Evolutionary conservation across 2,797 vertebrate species (phyloP), one percentile per base, ranked within the genome.

Genomic region (Geotrypetes seraphini): DNA sequence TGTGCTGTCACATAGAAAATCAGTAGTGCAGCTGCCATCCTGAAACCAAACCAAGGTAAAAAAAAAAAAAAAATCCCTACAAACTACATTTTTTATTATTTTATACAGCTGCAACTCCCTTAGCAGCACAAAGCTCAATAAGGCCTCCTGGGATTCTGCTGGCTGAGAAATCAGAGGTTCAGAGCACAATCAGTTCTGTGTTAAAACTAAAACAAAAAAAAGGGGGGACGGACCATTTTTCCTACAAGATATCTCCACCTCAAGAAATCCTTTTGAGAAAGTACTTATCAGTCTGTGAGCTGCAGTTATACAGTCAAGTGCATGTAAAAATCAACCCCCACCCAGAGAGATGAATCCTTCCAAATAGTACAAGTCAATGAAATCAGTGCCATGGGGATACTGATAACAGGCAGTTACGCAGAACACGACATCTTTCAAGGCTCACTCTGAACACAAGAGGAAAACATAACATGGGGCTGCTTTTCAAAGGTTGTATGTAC

Each of bases 91-190:
- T 56, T 4, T 7, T 7, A 52, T 37, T 31, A 27, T 66, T 73
- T 84, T 69, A 75, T 84, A 86, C 81, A 85, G 79, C 83, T 81
- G 81, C 70, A 83, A 79, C 70, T 80, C 78, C 72, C 75, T 1
- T 25, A 83, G 69, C 72, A 73, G 69, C 62, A 47, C 66, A 73
- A 74, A 78, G 71, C 79, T 84, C 81, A 71, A 41, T 60, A 58
- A 64, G 71, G 75, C 79, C 90, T 87, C 87, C 39, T 43, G 90
- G 86, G 89, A 91, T 75, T 81, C 81, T 88, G 82, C 87, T 86
- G 90, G 86, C 84, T 79, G 79, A 82, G 80, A 89, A 92, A 90
- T 89, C 83, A 63, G 65, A 69, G 66, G 69, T 64, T 60, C 69
- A 65, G 73, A 73, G 66, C 53, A 55, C 68, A 77, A 64, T 54